These are phyloP conservation scores for Pelobates cultripes DNA, from an alignment of 2,797 vertebrate species.

Conservation along the genomic window DNA sequence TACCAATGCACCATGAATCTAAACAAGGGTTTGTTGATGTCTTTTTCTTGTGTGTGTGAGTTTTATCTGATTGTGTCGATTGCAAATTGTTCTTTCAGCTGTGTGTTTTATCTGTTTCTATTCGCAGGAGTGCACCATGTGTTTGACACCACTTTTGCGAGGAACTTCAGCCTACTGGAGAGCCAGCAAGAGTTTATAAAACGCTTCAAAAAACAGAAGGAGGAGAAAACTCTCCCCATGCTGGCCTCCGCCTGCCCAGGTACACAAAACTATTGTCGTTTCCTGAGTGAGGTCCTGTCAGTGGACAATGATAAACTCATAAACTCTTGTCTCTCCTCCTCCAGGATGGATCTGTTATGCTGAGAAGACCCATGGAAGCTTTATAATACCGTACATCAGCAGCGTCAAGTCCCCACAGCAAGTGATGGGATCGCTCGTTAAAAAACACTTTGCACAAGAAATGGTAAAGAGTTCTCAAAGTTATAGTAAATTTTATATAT, in stretches of 20 bases:
- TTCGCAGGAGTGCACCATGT: constrained; percentile 86
- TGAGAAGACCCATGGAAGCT: constrained; percentile 92
- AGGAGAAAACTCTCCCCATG: constrained; percentile 84
- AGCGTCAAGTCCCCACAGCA: constrained; percentile 92
- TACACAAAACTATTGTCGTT: constrained; percentile 56
- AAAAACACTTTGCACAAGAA: constrained; percentile 83
- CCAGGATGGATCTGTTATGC: constrained; percentile 96
- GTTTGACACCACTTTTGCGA: constrained; percentile 90
- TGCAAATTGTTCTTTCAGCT: neutral
- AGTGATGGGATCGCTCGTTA: constrained; percentile 94
- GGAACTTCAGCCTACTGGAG: constrained; percentile 93
- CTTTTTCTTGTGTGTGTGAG: no score
- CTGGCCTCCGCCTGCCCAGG: constrained; percentile 93
- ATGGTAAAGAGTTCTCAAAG: constrained; percentile 82
- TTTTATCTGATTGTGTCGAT: neutral
- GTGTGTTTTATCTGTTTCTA: neutral
- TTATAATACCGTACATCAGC: constrained; percentile 90
- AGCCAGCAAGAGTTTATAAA: constrained; percentile 89
- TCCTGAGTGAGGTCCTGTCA: neutral
- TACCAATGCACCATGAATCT: no score
- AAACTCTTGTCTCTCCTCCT: neutral
- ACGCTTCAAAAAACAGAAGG: constrained; percentile 76
- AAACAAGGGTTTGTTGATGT: no score
- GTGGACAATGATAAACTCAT: neutral
- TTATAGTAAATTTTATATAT: no score